Conservation (phyloP, 2,113 vertebrate genomes). For the Centrocercus urophasianus region DNA sequence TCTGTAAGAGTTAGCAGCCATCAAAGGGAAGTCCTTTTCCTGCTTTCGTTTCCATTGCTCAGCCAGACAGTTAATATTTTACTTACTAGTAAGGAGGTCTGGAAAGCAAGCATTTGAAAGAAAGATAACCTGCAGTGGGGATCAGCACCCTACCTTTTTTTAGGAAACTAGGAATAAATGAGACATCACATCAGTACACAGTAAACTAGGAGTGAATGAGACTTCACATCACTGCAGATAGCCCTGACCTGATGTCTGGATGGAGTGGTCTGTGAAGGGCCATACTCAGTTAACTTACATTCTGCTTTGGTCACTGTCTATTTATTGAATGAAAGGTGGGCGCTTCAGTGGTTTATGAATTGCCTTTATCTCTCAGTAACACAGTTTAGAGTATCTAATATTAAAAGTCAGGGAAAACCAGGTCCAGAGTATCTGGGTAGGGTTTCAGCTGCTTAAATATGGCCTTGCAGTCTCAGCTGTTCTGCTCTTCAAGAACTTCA, state of each 20-base stretch:
- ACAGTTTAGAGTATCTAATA: too few relatives aligned
- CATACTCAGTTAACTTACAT: neutral
- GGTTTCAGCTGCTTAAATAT: neutral
- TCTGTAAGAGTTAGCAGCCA: neutral
- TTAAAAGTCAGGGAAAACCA: neutral
- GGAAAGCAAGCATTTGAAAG: neutral
- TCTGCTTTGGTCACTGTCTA: neutral
- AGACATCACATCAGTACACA: neutral
- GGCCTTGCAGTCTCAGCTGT: neutral
- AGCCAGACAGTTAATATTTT: conserved; percentile 21
- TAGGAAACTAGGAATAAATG: neutral
- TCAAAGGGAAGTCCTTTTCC: neutral
- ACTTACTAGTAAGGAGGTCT: neutral
- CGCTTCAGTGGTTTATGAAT: neutral
- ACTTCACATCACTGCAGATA: neutral
- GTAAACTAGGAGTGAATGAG: neutral
- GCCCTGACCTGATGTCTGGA: neutral
- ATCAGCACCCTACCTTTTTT: neutral
- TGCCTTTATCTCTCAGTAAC: neutral
- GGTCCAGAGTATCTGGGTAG: neutral
- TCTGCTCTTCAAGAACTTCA: neutral
- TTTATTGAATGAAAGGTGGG: neutral
- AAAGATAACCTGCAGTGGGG: neutral
- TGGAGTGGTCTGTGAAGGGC: neutral
- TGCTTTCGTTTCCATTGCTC: neutral